Evolutionary conservation across 2,113 vertebrate genomes (phyloP), one percentile per base, ranked within the genome.

Genomic region (Perca schrenkii): DNA sequence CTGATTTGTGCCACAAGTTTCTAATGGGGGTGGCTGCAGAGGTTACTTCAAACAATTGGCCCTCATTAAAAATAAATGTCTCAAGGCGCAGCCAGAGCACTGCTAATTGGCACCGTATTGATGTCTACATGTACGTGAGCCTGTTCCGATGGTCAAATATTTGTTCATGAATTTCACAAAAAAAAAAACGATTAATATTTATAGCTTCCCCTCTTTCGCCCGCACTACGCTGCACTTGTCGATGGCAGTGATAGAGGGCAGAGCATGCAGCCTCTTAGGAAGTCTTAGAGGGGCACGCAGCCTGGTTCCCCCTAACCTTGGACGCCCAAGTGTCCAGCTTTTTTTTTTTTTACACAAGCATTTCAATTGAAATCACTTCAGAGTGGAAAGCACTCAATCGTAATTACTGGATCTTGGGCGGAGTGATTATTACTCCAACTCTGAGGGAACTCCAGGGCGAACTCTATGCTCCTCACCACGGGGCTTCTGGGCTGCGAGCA

Each of bases 61-160:
- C 8, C 68, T 88, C 67, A 77, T 80, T 77, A 90, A 81, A 74
- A 71, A 77, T 40, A n/a, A 56, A 87, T 60, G 43, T 71, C 34
- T 34, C 47, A 2, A 15, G 25, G 58, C 12, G 14, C 58, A n/a
- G 1, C 3, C 34, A 60, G 71, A 72, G 52, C 8, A 25, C 64
- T 8, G 2, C 70, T 61, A 73, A 86, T 80, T 73, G 69, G 10
- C 50, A n/a, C 50, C 49, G 28, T 16, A 81, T 69, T 83, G 76
- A 58, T 68, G 74, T 47, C 21, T 6, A 7, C 66, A 8, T 34
- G 56, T 43, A 57, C 2, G 4, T 10, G n/a, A 43, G 67, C 19
- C 63, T 54, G 47, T 25, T 54, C 40, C 13, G 21, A 68, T 25
- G 28, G 31, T 40, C 21, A 21, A 70, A 71, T 65, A 47, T 46